phyloP scores from a whole-genome alignment of 2,113 vertebrate genomes.

The Lepisosteus oculatus region DNA sequence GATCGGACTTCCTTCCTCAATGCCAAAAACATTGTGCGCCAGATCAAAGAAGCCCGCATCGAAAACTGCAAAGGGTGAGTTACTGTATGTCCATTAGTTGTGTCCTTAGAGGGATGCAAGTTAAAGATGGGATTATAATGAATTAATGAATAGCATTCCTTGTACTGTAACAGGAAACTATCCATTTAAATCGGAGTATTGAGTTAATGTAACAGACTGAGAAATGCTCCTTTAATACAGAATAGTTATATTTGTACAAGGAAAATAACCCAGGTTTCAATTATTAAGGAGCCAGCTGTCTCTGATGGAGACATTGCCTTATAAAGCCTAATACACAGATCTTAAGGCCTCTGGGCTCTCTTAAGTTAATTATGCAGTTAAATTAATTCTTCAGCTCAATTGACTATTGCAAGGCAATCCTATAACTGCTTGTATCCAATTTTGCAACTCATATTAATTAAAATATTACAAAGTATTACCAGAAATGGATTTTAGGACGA shows the following conservation, averaged over 20 bases:
- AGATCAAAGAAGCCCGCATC: conserved; percentile 57
- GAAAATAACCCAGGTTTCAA: conserved; percentile 12
- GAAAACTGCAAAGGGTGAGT: conserved; percentile 67
- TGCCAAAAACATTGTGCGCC: conserved; percentile 59
- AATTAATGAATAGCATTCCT: conserved; percentile 40
- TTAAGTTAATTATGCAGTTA: conserved; percentile 31
- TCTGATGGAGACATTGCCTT: conserved; percentile 16
- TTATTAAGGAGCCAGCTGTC: conserved; percentile 8
- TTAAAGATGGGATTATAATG: conserved; percentile 32
- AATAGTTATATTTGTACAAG: conserved; percentile 13
- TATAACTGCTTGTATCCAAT: conserved; percentile 27
- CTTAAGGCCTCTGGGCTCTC: conserved; percentile 16
- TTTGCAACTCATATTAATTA: conserved; percentile 29
- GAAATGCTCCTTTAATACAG: conserved; percentile 12
- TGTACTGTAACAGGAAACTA: conserved; percentile 21
- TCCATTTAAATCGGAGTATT: conserved; percentile 22
- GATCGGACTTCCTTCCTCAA: conserved; percentile 62
- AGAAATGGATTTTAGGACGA: conserved; percentile 22
- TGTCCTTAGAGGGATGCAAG: background rate
- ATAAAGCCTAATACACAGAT: conserved; percentile 25
- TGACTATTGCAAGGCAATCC: conserved; percentile 13
- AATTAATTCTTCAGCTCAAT: conserved; percentile 27
- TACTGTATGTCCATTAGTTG: conserved; percentile 13
- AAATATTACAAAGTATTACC: conserved; percentile 27
- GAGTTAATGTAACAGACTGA: conserved; percentile 14